phyloP scores from a whole-genome alignment of 2,797 vertebrate species.

The Apogon hyalosoma region DNA sequence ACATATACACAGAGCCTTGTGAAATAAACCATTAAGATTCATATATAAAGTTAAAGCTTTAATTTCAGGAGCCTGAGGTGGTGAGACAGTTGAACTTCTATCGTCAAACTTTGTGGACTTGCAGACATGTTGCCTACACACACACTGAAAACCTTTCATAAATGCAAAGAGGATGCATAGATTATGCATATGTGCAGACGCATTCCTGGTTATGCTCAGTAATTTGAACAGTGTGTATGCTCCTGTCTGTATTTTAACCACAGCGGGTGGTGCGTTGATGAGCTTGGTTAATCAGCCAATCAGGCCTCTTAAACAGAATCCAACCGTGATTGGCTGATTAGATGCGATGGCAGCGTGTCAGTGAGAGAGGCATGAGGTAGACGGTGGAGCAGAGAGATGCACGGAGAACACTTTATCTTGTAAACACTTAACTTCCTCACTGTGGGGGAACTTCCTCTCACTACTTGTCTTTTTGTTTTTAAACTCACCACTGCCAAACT shows the following conservation, averaged over 20 bases:
- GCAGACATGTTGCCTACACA: slow-evolving; percentile 13
- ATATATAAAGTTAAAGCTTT: background rate
- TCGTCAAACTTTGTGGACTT: slow-evolving; percentile 22
- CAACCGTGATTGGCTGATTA: slow-evolving; percentile 79
- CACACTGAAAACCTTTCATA: slow-evolving; percentile 20
- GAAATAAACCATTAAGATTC: slow-evolving; percentile 4
- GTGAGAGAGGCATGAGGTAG: slow-evolving; percentile 50
- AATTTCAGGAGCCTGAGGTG: background rate
- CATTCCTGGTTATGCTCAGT: slow-evolving; percentile 8
- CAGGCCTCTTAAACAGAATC: slow-evolving; percentile 75
- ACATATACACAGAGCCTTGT: background rate
- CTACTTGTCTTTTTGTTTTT: background rate
- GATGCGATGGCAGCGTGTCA: slow-evolving; percentile 44
- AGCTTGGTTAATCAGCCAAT: slow-evolving; percentile 79
- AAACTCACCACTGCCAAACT: slow-evolving; percentile 28
- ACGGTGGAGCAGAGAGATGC: slow-evolving; percentile 36
- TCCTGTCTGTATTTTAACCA: slow-evolving; percentile 17
- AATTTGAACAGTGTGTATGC: slow-evolving; percentile 26
- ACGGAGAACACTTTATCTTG: slow-evolving; percentile 52
- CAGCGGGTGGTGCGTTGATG: slow-evolving; percentile 72
- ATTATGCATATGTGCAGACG: slow-evolving; percentile 45
- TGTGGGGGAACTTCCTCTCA: slow-evolving; percentile 41
- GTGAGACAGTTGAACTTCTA: slow-evolving; percentile 23
- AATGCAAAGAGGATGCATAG: slow-evolving; percentile 46
- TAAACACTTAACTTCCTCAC: slow-evolving; percentile 64